phyloP scores from a whole-genome alignment of 2,113 vertebrate genomes.

The Megaptera novaeangliae region DNA sequence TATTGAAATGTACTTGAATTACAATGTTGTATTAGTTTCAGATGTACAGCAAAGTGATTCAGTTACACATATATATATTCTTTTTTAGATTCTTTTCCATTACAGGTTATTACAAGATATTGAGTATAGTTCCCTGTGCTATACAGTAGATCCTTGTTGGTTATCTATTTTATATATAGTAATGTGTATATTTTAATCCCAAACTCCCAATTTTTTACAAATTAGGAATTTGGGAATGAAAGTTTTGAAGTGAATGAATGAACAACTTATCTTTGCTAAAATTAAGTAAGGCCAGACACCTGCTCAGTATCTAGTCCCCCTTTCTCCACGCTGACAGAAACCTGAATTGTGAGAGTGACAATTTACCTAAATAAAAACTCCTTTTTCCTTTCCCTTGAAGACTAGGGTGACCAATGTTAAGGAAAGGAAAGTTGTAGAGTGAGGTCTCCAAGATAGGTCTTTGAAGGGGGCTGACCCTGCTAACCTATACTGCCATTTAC shows the following conservation, averaged over 20 bases:
- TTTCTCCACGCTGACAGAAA: not conserved
- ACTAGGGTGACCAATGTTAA: not conserved
- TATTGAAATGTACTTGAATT: not conserved
- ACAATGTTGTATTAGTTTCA: not conserved
- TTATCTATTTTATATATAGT: not conserved
- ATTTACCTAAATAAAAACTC: not conserved
- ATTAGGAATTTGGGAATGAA: not conserved
- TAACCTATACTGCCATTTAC: not conserved
- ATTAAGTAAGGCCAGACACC: not conserved
- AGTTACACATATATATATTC: not conserved
- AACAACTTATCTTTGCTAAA: not conserved
- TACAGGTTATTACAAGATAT: not conserved
- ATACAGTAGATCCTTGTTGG: not conserved
- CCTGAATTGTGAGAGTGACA: not conserved
- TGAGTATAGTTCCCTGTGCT: not conserved
- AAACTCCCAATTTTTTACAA: not conserved
- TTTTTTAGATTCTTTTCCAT: not conserved
- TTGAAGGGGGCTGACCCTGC: not conserved
- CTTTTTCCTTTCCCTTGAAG: not conserved
- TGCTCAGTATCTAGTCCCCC: not conserved
- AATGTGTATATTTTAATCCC: not conserved
- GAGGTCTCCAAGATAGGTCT: not conserved
- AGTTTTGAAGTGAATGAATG: not conserved
- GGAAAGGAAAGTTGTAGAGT: not conserved
- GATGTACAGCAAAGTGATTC: not conserved